A percentile compares a stretch with the other conserved stretches of the same genome.
Evolutionary conservation across 2,888 invertebrate species (phyloP).

Genomic region (Andrena bicolor): DNA sequence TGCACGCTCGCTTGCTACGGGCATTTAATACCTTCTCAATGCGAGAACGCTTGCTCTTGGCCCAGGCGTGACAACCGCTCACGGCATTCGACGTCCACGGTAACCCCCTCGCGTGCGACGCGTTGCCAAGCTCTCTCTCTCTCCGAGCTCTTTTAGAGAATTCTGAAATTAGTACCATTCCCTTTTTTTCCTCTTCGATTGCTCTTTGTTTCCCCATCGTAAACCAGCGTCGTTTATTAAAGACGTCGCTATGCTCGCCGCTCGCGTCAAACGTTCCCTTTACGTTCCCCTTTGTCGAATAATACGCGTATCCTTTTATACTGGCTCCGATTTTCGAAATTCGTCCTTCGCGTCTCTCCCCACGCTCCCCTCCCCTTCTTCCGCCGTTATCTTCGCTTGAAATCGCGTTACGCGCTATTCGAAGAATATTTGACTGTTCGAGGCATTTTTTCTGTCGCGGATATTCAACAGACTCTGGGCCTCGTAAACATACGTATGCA

Average conservation of each 20-base stretch:
- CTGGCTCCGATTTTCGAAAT: neutral
- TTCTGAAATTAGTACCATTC: constrained; percentile 29
- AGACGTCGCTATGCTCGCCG: neutral
- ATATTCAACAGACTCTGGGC: constrained; percentile 33
- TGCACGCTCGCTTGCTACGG: constrained; percentile 31
- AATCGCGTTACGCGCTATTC: neutral
- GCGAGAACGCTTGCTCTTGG: neutral
- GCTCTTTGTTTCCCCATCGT: neutral
- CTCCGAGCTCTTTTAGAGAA: neutral
- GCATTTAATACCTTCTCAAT: neutral
- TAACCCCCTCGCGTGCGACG: constrained; percentile 3
- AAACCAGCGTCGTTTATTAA: constrained; percentile 25
- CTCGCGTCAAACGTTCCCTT: constrained; percentile 49
- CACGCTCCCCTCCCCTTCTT: neutral
- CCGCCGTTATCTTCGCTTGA: neutral
- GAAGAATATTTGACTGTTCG: neutral
- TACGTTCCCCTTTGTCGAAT: neutral
- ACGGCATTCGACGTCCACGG: constrained; percentile 19
- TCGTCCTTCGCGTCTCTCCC: neutral
- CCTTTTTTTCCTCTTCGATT: neutral
- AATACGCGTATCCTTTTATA: neutral
- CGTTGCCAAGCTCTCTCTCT: neutral
- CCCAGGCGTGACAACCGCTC: neutral
- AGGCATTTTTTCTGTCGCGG: constrained; percentile 28
- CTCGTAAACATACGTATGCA: constrained; percentile 57